Conservation (phyloP, 2,797 vertebrate species). For the Anableps anableps region DNA sequence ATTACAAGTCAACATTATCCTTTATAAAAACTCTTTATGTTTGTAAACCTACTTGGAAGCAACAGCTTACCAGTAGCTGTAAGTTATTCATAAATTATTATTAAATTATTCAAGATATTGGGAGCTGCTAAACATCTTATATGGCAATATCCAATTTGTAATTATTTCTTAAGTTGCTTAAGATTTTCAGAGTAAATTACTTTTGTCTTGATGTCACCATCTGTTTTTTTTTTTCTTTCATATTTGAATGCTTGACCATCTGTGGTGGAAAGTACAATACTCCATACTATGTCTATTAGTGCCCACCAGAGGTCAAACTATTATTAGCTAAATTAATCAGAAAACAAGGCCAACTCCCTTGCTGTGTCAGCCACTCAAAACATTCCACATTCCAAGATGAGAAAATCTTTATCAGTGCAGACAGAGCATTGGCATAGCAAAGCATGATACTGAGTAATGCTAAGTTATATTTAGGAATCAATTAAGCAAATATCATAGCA, state of each 20-base stretch:
- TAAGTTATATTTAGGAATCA: neutral
- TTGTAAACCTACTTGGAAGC: no score
- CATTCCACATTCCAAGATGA: neutral
- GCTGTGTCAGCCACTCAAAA: neutral
- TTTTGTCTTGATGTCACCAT: neutral
- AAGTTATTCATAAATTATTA: no score
- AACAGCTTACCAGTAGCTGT: no score
- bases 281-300: neutral
- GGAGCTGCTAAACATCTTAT: neutral
- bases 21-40: no score
- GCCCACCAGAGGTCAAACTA: neutral
- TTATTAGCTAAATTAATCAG: neutral
- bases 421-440: neutral
- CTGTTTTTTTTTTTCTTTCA: neutral
- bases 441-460: neutral
- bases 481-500: neutral
- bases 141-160: neutral
- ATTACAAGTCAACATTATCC: no score
- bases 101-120: no score
- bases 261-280: neutral
- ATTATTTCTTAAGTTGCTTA: neutral
- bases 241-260: neutral
- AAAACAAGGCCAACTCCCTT: neutral
- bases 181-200: neutral
- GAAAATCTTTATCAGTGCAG: neutral